A percentile compares a stretch with the other conserved stretches of the same genome.
Evolutionary conservation across 2,888 invertebrate species (phyloP).

Genomic region (Papilio elwesi): DNA sequence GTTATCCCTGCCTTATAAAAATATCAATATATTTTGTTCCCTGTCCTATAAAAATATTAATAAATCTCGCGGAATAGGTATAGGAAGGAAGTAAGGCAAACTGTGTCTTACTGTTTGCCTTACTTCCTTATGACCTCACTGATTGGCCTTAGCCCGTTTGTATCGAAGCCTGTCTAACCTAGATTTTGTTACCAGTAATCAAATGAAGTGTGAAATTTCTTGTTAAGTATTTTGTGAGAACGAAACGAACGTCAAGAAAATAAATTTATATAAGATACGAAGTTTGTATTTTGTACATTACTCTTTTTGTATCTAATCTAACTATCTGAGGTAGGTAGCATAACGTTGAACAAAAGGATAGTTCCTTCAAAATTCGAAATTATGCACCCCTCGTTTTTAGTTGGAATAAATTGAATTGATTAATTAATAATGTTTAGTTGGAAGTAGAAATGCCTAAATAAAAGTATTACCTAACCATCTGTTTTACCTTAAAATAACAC

Average conservation of each 20-base stretch:
- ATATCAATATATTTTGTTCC: background rate
- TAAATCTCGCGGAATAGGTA: background rate
- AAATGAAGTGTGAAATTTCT: constrained; percentile 34
- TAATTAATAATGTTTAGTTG: no score
- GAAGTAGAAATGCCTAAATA: background rate
- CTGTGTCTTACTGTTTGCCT: constrained; percentile 26
- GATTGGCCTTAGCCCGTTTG: constrained; percentile 28
- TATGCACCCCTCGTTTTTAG: no score
- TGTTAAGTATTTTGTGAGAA: constrained; percentile 12
- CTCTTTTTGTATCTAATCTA: no score
- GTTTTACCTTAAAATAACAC: background rate
- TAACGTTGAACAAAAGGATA: no score
- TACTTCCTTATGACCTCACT: constrained; percentile 35
- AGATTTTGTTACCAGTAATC: constrained; percentile 30
- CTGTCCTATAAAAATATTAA: background rate
- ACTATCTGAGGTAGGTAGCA: no score
- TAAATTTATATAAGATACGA: no score
- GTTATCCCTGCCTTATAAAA: background rate
- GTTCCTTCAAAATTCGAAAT: no score
- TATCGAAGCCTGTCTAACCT: constrained; percentile 20
- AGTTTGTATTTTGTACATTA: no score
- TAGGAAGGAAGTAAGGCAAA: no score
- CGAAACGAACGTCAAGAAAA: no score
- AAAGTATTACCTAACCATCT: background rate
- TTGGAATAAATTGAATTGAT: no score